Percentiles rank a stretch among this genome's conserved stretches.
These are phyloP conservation scores for Eudasyphora cyanicolor DNA, from an alignment of 2,888 invertebrate genomes.

Conservation along the genomic window DNA sequence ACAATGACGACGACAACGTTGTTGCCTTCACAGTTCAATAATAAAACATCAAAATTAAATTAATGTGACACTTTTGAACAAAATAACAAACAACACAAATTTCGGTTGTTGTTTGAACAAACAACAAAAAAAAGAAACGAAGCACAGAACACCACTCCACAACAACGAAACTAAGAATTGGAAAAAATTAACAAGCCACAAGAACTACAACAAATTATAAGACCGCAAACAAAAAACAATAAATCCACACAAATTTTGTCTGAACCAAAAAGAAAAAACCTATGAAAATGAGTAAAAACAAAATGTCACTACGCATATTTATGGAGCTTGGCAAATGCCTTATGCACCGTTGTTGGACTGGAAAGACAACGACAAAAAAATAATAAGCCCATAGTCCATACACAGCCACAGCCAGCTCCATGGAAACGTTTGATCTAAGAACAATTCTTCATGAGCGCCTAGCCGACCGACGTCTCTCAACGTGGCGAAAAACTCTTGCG, in stretches of 20 bases:
- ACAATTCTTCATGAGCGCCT: slow-evolving; percentile 52
- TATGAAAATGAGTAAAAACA: slow-evolving; percentile 50
- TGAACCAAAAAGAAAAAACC: neutral
- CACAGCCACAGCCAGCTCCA: neutral
- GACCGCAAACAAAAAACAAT: slow-evolving; percentile 42
- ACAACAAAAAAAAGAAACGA: slow-evolving; percentile 47
- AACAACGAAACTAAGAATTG: no score
- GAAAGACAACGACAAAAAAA: neutral
- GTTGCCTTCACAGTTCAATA: slow-evolving; percentile 60
- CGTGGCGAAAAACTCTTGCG: neutral
- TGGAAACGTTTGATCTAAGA: slow-evolving; percentile 56
- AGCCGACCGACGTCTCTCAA: no score
- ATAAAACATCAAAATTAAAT: slow-evolving; percentile 63
- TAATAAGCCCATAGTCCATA: neutral
- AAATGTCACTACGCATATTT: slow-evolving; percentile 60
- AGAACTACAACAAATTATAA: slow-evolving; percentile 29
- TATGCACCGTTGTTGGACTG: neutral
- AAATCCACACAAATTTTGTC: slow-evolving; percentile 55
- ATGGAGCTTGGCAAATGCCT: slow-evolving; percentile 46
- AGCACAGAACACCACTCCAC: slow-evolving; percentile 37
- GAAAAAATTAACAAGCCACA: no score
- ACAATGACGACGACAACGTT: neutral
- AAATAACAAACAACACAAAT: slow-evolving; percentile 40
- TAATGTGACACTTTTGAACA: slow-evolving; percentile 64
- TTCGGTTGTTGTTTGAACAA: slow-evolving; percentile 23